phyloP scores from a whole-genome alignment of 2,888 invertebrate genomes.

The Lordiphosa andalusiaca region DNA sequence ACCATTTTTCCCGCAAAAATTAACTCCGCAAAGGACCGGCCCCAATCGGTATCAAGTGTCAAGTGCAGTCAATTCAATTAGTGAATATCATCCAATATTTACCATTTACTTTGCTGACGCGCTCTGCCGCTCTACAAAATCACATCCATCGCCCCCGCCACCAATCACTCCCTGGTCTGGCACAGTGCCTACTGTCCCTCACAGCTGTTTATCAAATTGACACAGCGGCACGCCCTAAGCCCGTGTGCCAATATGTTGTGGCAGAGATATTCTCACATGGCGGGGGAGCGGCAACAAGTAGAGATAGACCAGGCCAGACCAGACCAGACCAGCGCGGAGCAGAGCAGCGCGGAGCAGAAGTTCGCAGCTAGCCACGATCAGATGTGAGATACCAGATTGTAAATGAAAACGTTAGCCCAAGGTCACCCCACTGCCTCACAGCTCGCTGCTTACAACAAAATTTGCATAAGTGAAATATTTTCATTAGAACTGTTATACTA shows the following conservation, averaged over 20 bases:
- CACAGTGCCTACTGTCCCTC: conserved; percentile 10
- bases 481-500: conserved; percentile 40
- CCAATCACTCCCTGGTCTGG: conserved; percentile 4
- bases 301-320: too few species aligned
- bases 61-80: too few species aligned
- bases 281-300: neutral
- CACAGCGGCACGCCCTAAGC: conserved; percentile 21
- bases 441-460: conserved; percentile 2
- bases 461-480: conserved; percentile 42
- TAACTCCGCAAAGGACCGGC: too few species aligned
- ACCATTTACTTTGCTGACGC: too few species aligned
- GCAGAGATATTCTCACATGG: conserved; percentile 3
- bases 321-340: neutral
- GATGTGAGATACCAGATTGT: conserved; percentile 44
- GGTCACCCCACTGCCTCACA: conserved; percentile 41
- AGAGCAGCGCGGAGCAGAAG: conserved; percentile 9
- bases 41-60: too few species aligned
- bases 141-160: neutral
- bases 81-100: too few species aligned
- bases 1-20: too few species aligned
- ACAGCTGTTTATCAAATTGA: conserved; percentile 43
- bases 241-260: conserved; percentile 7
- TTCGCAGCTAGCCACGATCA: conserved; percentile 10
- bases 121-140: too few species aligned
- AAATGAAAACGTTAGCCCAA: conserved; percentile 58